Evolutionary conservation across 2,113 vertebrate genomes (phyloP).

Genomic region (Oncorhynchus gorbuscha): DNA sequence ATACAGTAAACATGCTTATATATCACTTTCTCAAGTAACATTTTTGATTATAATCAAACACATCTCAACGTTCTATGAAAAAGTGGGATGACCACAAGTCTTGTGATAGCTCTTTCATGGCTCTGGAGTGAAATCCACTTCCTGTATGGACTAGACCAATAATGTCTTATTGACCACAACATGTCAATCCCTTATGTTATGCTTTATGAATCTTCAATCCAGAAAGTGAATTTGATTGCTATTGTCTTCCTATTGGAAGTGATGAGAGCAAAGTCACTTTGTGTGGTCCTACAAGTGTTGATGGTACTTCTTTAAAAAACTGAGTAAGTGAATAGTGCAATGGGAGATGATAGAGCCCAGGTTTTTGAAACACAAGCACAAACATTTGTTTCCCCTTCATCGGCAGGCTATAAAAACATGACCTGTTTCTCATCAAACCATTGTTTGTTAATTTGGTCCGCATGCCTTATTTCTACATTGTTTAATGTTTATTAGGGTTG

Average conservation of each 20-base stretch:
- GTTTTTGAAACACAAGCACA: conserved; percentile 1
- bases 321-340: not conserved
- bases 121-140: not conserved
- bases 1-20: conserved; percentile 31
- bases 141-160: not conserved
- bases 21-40: not conserved
- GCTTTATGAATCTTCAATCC: not conserved
- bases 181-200: not conserved
- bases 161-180: no score
- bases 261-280: not conserved
- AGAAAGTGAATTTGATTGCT: not conserved
- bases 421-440: conserved; percentile 18
- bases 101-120: not conserved
- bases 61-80: not conserved
- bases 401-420: conserved; percentile 17
- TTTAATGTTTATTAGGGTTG: no score
- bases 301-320: not conserved
- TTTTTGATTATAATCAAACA: conserved; percentile 4
- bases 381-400: conserved; percentile 3
- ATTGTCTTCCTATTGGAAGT: not conserved
- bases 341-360: not conserved
- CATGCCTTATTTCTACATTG: no score
- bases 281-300: not conserved
- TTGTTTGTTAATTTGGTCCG: conserved; percentile 21
- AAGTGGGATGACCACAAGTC: not conserved